These are phyloP conservation scores for Phyllopteryx taeniolatus DNA, from an alignment of 2,113 vertebrate genomes.

Conservation along the genomic window DNA sequence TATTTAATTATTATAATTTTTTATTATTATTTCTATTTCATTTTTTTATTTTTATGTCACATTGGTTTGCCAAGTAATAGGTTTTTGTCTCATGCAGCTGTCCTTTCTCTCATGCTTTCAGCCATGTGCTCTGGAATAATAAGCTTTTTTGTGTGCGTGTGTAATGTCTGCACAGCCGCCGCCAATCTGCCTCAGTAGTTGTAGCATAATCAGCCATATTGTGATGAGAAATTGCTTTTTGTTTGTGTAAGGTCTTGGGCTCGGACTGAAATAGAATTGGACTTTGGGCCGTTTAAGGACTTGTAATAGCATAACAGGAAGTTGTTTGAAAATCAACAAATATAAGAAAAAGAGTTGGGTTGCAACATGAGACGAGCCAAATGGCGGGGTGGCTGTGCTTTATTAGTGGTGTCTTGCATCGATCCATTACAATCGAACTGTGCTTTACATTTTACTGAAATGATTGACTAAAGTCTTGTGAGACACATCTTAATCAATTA, in stretches of 20 bases:
- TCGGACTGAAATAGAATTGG: conserved; percentile 23
- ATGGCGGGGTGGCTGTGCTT: background rate
- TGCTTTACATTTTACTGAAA: background rate
- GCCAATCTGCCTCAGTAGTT: conserved; percentile 10
- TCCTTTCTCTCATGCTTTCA: conserved; percentile 34
- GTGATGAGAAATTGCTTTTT: background rate
- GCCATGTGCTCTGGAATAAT: conserved; percentile 15
- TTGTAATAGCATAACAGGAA: conserved; percentile 1
- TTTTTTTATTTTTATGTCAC: no score
- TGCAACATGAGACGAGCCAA: background rate
- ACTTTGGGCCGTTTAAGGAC: background rate
- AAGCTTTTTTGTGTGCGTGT: conserved; percentile 22
- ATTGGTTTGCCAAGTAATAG: conserved; percentile 11
- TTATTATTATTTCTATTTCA: no score
- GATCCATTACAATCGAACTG: background rate
- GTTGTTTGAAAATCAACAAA: background rate
- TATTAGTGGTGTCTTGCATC: background rate
- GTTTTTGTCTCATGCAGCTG: conserved; percentile 39
- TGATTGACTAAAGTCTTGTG: background rate
- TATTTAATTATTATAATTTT: no score
- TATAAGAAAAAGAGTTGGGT: conserved; percentile 19
- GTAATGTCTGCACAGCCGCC: background rate
- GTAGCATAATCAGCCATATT: conserved; percentile 15
- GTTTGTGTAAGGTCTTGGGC: conserved; percentile 15
- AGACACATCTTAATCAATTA: background rate